These are phyloP conservation scores for Odontomachus brunneus DNA, from an alignment of 1,140 invertebrate genomes.

Conservation along the genomic window DNA sequence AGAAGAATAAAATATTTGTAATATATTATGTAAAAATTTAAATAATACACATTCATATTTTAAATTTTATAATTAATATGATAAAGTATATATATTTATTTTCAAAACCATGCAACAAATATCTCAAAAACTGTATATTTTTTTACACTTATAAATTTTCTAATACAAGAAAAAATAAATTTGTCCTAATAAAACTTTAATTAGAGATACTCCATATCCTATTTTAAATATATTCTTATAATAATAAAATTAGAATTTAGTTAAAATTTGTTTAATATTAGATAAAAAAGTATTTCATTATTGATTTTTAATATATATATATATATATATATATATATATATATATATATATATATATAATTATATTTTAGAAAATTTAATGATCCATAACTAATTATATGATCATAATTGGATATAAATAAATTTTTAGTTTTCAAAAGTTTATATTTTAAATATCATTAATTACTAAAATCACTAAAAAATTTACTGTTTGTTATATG, in stretches of 20 bases:
- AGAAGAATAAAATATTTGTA: neutral
- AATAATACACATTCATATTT: no score
- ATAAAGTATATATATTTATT: neutral
- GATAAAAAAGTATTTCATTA: no score
- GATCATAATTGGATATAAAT: neutral
- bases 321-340: no score
- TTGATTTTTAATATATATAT: no score
- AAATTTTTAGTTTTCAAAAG: neutral
- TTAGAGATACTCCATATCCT: no score
- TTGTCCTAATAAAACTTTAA: neutral
- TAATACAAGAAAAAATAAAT: no score
- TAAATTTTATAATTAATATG: neutral
- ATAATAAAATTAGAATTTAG: no score
- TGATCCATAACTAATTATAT: no score
- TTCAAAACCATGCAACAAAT: neutral
- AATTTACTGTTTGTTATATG: neutral
- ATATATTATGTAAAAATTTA: neutral
- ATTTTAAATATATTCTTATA: no score
- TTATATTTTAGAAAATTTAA: no score
- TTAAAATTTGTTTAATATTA: no score
- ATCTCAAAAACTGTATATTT: neutral
- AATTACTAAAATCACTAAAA: neutral
- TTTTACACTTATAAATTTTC: neutral
- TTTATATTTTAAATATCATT: neutral
- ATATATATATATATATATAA: no score